Percentiles rank a stretch among this genome's conserved stretches.
Evolutionary conservation across 2,888 invertebrate species (phyloP).

Genomic region (Luperina nickerlii): DNA sequence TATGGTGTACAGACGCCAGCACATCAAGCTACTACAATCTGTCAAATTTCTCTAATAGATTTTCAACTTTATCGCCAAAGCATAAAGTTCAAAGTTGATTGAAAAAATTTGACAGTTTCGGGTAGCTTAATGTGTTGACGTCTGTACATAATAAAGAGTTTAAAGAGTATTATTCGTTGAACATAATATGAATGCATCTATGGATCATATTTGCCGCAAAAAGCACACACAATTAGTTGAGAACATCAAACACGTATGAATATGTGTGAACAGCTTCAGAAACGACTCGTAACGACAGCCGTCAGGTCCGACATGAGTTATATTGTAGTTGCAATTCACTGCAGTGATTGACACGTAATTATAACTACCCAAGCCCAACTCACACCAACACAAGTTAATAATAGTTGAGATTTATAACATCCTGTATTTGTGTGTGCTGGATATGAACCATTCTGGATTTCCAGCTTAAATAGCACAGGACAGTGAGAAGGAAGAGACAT

Average conservation of each 20-base stretch:
- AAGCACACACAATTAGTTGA: constrained; percentile 17
- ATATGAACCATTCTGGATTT: not conserved
- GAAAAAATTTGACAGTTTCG: no score
- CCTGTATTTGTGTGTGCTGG: constrained; percentile 32
- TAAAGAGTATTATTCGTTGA: no score
- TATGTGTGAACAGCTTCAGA: constrained; percentile 44
- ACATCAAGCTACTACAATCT: no score
- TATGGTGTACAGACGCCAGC: not conserved
- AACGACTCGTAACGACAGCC: constrained; percentile 26
- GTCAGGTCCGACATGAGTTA: constrained; percentile 39
- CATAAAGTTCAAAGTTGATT: no score
- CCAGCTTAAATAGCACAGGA: not conserved
- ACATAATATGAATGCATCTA: not conserved
- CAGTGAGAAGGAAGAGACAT: not conserved
- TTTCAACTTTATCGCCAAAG: no score
- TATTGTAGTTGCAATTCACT: constrained; percentile 18
- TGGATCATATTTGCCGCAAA: constrained; percentile 1
- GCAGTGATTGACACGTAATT: constrained; percentile 50
- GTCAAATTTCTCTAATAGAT: no score
- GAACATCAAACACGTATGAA: constrained; percentile 47
- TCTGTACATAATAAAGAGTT: not conserved
- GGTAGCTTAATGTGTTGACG: no score
- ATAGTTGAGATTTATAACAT: constrained; percentile 30
- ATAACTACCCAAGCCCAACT: constrained; percentile 24
- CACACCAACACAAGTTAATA: constrained; percentile 37